Conservation (phyloP, 2,113 vertebrate genomes). For the Malurus elegans region DNA sequence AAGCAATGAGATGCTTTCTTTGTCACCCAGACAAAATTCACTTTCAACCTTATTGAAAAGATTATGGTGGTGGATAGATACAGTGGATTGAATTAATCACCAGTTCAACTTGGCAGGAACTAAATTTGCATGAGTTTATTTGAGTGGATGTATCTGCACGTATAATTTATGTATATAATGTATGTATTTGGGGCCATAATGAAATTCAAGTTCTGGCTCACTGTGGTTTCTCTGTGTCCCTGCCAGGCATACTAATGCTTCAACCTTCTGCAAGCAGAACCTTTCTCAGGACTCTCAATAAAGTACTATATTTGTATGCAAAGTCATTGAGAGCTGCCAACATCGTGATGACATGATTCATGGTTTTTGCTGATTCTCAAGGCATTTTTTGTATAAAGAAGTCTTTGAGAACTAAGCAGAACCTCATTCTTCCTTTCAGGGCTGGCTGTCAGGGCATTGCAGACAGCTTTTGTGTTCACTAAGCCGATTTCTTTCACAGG, state of each 20-base stretch:
- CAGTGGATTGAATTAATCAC: accelerated
- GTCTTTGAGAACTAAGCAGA: slow-evolving; percentile 62
- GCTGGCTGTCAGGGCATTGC: slow-evolving; percentile 57
- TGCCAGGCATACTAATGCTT: slow-evolving; percentile 68
- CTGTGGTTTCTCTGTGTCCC: slow-evolving; percentile 31
- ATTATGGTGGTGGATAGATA: not conserved
- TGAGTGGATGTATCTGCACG: not conserved
- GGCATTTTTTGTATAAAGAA: slow-evolving; percentile 71
- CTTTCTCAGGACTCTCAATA: slow-evolving; percentile 64
- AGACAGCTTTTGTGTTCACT: slow-evolving; percentile 65
- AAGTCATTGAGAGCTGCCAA: slow-evolving; percentile 67
- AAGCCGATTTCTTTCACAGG: slow-evolving; percentile 69
- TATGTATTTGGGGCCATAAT: not conserved
- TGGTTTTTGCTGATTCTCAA: slow-evolving; percentile 67
- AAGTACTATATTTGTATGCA: slow-evolving; percentile 68
- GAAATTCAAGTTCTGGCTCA: not conserved
- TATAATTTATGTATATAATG: not conserved
- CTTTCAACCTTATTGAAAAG: not conserved
- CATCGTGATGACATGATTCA: slow-evolving; percentile 71
- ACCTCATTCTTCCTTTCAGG: slow-evolving; percentile 66
- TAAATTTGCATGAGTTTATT: not conserved
- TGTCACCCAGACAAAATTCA: not conserved
- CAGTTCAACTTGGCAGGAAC: not conserved
- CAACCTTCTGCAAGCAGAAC: slow-evolving; percentile 31
- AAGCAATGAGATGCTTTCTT: not conserved